These are phyloP conservation scores for Dunckerocampus dactyliophorus DNA, from an alignment of 2,113 vertebrate genomes.

Conservation along the genomic window DNA sequence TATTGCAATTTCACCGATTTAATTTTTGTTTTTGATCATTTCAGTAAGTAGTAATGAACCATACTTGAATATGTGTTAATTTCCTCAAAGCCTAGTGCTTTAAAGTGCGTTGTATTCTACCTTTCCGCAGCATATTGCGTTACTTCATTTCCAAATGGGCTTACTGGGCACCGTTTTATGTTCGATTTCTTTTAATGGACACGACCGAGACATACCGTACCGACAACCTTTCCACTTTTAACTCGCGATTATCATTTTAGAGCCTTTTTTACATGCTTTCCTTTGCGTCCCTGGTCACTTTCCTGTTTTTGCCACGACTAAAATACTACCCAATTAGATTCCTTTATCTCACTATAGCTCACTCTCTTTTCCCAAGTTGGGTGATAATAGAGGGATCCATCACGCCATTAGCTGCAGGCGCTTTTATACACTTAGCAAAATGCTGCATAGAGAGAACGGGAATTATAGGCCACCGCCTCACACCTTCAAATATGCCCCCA, in stretches of 20 bases:
- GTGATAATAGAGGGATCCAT: constrained; percentile 72
- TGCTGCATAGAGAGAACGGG: constrained; percentile 58
- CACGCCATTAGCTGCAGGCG: constrained; percentile 67
- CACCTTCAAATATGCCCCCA: constrained; percentile 61
- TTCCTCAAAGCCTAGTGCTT: not conserved
- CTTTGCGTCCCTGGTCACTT: constrained; percentile 31
- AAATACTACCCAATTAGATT: constrained; percentile 69
- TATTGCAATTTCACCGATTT: too few relatives aligned
- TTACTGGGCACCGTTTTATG: constrained; percentile 8
- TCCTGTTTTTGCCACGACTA: constrained; percentile 51
- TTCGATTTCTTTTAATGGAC: constrained; percentile 20
- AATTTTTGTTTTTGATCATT: too few relatives aligned
- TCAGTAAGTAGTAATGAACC: too few relatives aligned
- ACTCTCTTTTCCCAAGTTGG: constrained; percentile 45
- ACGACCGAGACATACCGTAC: not conserved
- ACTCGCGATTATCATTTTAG: constrained; percentile 31
- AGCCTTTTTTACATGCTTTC: constrained; percentile 14
- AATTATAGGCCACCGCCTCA: constrained; percentile 64
- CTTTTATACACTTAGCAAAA: constrained; percentile 71
- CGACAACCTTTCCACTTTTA: constrained; percentile 29
- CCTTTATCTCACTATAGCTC: constrained; percentile 56
- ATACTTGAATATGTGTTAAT: not conserved
- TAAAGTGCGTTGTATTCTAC: not conserved
- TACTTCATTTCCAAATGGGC: constrained; percentile 9
- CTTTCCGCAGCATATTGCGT: not conserved